These are phyloP conservation scores for Cygnus buccinator DNA, from an alignment of 2,113 vertebrate species.

Conservation along the genomic window DNA sequence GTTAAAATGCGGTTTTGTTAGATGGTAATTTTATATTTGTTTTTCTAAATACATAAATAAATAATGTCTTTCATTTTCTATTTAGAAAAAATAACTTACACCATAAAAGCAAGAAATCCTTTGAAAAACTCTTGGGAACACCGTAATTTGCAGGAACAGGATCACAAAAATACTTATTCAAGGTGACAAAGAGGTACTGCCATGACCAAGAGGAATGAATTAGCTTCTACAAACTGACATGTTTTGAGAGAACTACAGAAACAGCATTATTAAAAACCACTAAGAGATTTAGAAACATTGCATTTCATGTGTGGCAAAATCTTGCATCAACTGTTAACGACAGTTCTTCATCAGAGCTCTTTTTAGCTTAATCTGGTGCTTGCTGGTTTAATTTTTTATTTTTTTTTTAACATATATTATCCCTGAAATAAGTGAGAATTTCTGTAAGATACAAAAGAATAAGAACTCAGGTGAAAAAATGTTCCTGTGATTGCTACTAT, in stretches of 20 bases:
- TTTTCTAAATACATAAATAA: background rate
- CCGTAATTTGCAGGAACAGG: background rate
- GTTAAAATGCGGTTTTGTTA: background rate
- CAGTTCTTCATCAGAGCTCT: background rate
- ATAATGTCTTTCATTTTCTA: background rate
- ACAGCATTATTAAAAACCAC: background rate
- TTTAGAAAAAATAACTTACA: constrained; percentile 18
- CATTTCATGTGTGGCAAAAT: background rate
- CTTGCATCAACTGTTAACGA: background rate
- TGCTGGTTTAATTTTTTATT: background rate
- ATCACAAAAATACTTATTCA: constrained; percentile 9
- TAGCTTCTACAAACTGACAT: background rate
- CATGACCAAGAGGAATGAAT: background rate
- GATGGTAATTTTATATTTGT: background rate
- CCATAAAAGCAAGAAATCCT: background rate
- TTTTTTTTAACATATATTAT: background rate
- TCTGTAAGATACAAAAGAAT: background rate
- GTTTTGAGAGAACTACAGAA: background rate
- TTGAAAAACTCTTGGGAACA: background rate
- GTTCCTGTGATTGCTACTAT: background rate
- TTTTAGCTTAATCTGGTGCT: background rate
- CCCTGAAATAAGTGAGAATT: background rate
- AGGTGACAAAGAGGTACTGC: constrained; percentile 1
- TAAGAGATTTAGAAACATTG: background rate
- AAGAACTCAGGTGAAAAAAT: background rate